Base-by-base conservation (phyloP, 92 coral and sea anemone genomes). In the Heteractis magnifica region DNA sequence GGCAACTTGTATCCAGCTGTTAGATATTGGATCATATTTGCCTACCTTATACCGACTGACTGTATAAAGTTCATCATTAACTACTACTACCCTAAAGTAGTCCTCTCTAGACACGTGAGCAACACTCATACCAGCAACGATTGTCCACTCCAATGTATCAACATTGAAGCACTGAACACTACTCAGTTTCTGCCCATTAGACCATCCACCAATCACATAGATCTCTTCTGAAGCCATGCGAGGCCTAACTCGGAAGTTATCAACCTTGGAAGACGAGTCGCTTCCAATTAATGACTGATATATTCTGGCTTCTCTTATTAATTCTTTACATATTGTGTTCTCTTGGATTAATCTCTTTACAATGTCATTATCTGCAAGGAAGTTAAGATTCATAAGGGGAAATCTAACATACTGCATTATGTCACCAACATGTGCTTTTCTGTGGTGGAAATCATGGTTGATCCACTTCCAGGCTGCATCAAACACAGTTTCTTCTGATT, bases 181-280 rank as follows among this genome's bases (percentile, higher is more conserved):
- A 82, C 99, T 94, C 83, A 97, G 93, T 52, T 97, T 97, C 87
- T 97, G 99, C 12, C 99, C 99, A 68, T 97, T 97, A 6, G 99
- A 97, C 99, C 99, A 97, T 15, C 99, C 99, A 59, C 99, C 99
- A 21, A 97, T 94, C 34, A 97, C 99, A 73, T 92, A 97, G 72
- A 97, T 97, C 70, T 97, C 99, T 70, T 97, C 99, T 10, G 99
- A 97, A 71, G 99, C 99, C 98, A 97, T 90, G 48, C 99, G 94
- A 70, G 99, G 99, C 79, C 91, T 94, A 83, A 97, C 91, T 65
- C 99, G 92, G 82, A 93, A 93, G 79, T 93, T 97, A 34, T 91
- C 92, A 19, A 86, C 85, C 58, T 93, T 91, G 60, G 89, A 65
- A 34, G 81, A 81, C 19, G 86, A 74, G 15, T 89, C 90, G 52